phyloP scores from a whole-genome alignment of 2,113 vertebrate genomes.

The Oenanthe melanoleuca region DNA sequence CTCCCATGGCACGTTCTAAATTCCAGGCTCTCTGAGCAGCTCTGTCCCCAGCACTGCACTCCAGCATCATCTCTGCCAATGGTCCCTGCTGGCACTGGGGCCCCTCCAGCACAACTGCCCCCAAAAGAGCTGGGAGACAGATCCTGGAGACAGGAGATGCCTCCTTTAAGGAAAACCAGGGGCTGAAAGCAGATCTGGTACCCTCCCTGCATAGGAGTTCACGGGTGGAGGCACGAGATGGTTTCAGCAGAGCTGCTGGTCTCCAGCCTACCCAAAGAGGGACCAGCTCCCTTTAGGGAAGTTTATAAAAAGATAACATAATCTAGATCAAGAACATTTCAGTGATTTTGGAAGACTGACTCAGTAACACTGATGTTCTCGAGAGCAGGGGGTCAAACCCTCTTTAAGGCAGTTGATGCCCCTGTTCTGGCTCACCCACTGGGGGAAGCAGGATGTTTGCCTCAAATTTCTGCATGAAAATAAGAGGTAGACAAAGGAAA shows the following conservation, averaged over 20 bases:
- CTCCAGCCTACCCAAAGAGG: background rate
- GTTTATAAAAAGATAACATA: background rate
- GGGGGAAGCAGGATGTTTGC: background rate
- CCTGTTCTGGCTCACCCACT: background rate
- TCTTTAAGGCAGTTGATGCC: too few relatives aligned
- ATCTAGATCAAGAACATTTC: background rate
- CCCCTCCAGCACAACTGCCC: too few relatives aligned
- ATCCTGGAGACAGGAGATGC: background rate
- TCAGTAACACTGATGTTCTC: rapidly evolving
- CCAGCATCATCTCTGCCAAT: background rate
- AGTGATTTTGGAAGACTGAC: background rate
- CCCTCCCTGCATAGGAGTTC: background rate
- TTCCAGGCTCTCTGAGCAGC: background rate
- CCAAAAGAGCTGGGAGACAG: background rate
- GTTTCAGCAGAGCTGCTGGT: background rate
- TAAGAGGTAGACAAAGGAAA: background rate
- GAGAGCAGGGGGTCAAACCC: background rate
- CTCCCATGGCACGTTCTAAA: rapidly evolving
- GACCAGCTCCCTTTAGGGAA: background rate
- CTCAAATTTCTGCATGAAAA: background rate
- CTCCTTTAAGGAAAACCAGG: background rate
- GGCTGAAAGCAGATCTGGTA: background rate
- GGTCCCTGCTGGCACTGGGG: background rate
- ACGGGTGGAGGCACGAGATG: rapidly evolving
- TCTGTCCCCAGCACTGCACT: rapidly evolving